Evolutionary conservation across 2,113 vertebrate species (phyloP).

Genomic region (Cololabis saira): DNA sequence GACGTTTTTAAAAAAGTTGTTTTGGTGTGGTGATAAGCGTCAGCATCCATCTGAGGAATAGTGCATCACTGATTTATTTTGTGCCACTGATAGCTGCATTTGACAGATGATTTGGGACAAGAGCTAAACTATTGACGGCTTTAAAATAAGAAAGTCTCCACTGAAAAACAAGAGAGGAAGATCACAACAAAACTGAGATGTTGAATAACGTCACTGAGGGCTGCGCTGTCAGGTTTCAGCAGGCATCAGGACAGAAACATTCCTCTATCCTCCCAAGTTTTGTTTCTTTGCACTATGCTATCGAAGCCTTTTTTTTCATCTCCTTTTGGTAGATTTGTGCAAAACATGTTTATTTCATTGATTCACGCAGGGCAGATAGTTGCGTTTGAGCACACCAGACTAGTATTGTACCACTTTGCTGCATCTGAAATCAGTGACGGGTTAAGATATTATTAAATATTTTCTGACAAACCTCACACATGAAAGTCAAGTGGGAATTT

Average conservation of each 20-base stretch:
- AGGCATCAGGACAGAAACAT: constrained; percentile 3
- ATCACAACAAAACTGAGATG: constrained; percentile 21
- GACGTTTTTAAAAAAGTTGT: background rate
- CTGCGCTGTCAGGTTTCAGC: constrained; percentile 12
- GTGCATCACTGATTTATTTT: background rate
- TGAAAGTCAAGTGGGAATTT: constrained; percentile 10
- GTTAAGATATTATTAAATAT: constrained; percentile 12
- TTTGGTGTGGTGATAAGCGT: background rate
- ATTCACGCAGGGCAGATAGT: background rate
- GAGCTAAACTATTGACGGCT: constrained; percentile 29
- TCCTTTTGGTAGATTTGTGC: background rate
- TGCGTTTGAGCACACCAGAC: background rate
- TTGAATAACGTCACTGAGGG: constrained; percentile 17
- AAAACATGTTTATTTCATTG: background rate
- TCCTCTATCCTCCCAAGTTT: background rate
- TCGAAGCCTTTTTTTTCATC: background rate
- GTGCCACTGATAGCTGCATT: constrained; percentile 18
- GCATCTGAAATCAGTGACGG: constrained; percentile 12
- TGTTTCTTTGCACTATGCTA: background rate
- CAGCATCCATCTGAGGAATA: background rate
- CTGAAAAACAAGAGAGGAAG: background rate
- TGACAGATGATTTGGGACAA: constrained; percentile 33
- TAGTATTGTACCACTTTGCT: background rate
- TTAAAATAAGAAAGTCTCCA: constrained; percentile 7
- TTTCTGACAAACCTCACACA: background rate